These are phyloP conservation scores for Melanotaenia pygmaea DNA, from an alignment of 2,797 vertebrate genomes.

Conservation along the genomic window DNA sequence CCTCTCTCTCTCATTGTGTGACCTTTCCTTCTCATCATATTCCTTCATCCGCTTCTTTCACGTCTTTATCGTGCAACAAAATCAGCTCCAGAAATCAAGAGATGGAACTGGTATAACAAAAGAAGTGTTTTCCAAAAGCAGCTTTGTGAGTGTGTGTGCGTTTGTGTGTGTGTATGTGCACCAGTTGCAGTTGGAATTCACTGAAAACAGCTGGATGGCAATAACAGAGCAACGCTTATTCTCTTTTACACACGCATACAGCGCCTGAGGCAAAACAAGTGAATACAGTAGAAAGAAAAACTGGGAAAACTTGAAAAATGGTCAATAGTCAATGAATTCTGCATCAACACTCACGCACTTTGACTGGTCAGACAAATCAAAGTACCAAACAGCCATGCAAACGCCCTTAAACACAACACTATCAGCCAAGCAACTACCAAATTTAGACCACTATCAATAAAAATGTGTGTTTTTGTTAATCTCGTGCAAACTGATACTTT, in stretches of 20 bases:
- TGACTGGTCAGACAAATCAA: constrained; percentile 39
- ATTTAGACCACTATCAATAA: background rate
- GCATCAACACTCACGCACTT: background rate
- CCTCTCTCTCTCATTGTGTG: constrained; percentile 22
- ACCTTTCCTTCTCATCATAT: constrained; percentile 58
- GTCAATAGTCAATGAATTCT: background rate
- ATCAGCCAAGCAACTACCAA: background rate
- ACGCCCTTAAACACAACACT: background rate
- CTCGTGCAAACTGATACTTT: background rate
- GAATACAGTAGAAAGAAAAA: constrained; percentile 23
- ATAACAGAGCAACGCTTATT: constrained; percentile 54
- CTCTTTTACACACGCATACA: constrained; percentile 21
- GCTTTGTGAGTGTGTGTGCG: background rate
- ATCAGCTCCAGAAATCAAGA: constrained; percentile 29
- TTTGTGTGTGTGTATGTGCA: constrained; percentile 16
- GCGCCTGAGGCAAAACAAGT: constrained; percentile 25
- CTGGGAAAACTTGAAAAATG: constrained; percentile 12
- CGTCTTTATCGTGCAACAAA: constrained; percentile 37
- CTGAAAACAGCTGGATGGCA: constrained; percentile 70
- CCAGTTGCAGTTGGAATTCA: constrained; percentile 40
- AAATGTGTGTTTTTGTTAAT: constrained; percentile 4
- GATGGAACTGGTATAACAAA: constrained; percentile 25
- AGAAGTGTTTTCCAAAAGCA: constrained; percentile 31
- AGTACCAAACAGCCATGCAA: constrained; percentile 18
- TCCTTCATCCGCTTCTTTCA: constrained; percentile 20